Evolutionary conservation across 2,113 vertebrate genomes (phyloP).

Genomic region (Emydura subglobosa): DNA sequence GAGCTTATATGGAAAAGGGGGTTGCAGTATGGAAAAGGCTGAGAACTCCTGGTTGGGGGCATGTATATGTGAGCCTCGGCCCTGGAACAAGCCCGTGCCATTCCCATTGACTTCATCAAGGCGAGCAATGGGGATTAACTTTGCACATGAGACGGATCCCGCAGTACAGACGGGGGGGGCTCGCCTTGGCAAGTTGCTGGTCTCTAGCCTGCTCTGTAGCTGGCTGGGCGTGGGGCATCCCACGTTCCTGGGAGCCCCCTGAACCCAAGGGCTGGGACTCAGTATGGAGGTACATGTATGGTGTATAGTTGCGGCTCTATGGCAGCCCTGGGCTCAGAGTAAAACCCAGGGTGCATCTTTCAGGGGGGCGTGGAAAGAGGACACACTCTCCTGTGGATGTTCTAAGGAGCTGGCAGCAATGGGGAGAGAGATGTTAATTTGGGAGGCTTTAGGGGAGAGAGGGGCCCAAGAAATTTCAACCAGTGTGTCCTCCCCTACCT

Average conservation of each 20-base stretch:
- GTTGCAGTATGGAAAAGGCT: neutral
- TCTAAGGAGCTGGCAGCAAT: neutral
- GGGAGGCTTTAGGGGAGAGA: neutral
- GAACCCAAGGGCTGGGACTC: neutral
- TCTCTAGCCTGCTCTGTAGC: neutral
- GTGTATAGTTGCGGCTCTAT: neutral
- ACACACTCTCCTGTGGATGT: neutral
- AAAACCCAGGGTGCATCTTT: neutral
- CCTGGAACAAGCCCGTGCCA: neutral
- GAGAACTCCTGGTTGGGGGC: neutral
- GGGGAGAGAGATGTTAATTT: neutral
- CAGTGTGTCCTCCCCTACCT: neutral
- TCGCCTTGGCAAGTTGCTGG: neutral
- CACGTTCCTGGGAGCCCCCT: neutral
- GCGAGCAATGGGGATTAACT: neutral
- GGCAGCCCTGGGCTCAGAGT: neutral
- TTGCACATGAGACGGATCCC: neutral
- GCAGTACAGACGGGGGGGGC: neutral
- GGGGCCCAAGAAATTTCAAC: neutral
- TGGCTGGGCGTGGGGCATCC: neutral
- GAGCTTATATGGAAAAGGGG: neutral
- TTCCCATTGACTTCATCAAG: neutral
- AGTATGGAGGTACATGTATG: neutral
- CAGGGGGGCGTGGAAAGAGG: neutral
- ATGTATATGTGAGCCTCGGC: neutral